These are phyloP conservation scores for Ischnura elegans DNA, from an alignment of 2,888 invertebrate genomes.

Conservation along the genomic window DNA sequence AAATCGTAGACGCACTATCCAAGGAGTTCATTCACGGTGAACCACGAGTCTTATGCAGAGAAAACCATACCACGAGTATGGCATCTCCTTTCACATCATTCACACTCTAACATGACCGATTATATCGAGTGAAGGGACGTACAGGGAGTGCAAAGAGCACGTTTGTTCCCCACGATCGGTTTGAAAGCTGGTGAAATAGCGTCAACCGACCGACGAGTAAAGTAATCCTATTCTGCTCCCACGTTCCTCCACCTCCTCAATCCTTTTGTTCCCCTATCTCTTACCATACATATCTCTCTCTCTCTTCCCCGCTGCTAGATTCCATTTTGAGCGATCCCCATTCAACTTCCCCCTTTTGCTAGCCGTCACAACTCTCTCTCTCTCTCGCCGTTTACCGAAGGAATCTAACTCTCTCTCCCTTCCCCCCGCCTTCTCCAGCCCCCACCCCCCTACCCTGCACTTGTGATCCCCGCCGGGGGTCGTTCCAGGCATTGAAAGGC, in stretches of 20 bases:
- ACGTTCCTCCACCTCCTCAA: neutral
- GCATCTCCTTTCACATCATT: no score
- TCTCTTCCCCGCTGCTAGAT: no score
- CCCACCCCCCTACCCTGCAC: neutral
- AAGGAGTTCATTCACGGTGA: no score
- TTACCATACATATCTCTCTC: neutral
- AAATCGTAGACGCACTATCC: no score
- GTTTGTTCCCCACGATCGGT: no score
- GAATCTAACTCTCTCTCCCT: no score
- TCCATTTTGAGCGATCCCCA: neutral
- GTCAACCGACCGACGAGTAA: neutral
- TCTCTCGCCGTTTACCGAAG: neutral
- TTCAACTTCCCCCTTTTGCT: neutral
- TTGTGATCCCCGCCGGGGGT: neutral
- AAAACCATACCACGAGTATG: no score
- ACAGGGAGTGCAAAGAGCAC: no score
- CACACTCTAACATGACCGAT: no score
- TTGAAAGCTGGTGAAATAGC: no score
- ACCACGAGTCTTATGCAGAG: no score
- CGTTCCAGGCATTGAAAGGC: slow-evolving; percentile 21
- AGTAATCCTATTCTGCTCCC: neutral
- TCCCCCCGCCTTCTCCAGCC: neutral
- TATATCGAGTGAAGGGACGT: no score
- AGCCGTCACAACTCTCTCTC: neutral
- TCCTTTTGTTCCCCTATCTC: neutral